Base-by-base conservation (phyloP, 1,140 invertebrate genomes). In the Trachelipus rathkii region DNA sequence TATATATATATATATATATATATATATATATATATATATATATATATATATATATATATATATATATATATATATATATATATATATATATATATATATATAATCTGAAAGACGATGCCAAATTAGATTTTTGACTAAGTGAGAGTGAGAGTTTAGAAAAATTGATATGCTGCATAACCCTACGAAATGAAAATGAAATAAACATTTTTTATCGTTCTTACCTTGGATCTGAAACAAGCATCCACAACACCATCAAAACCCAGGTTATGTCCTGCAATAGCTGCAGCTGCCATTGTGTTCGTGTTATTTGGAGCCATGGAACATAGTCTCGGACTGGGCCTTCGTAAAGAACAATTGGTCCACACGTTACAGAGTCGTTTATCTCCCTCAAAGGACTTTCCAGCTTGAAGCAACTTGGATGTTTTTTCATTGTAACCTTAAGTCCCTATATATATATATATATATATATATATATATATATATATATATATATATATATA, bases 221-320 rank as follows among this genome's bases (percentile, higher is more conserved):
- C 88, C 82, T 84, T 73, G 88, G 87, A 84, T 90, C 88, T 44
- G 88, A 82, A 45, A 89, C 83, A 6, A 89, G 83, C 73, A 84
- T 84, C 8, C 87, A 89, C 70, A 6, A 89, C 88, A 74, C 85
- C 82, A 79, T 90, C 88, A 83, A 90, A 90, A 7, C 89, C 89
- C n/a, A 90, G 84, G 81, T 87, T 89, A 78, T 86, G 84, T 13
- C 87, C 89, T 10, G 88, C 88, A 50, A 90, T 81, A 10, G 88
- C 88, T 23, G 88, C 89, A 33, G 85, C 87, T 44, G 88, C 88
- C 88, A 89, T 89, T 24, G 88, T 89, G 81, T 89, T 89, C 0
- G 90, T 89, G 81, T 90, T 90, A 81, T 90, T 89, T 10, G 89
- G 89, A 4, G 89, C 89, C 69, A 89, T 75, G 53, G 85, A 84